phyloP scores from a whole-genome alignment of 2,888 invertebrate species.

The Notocelia uddmanniana region DNA sequence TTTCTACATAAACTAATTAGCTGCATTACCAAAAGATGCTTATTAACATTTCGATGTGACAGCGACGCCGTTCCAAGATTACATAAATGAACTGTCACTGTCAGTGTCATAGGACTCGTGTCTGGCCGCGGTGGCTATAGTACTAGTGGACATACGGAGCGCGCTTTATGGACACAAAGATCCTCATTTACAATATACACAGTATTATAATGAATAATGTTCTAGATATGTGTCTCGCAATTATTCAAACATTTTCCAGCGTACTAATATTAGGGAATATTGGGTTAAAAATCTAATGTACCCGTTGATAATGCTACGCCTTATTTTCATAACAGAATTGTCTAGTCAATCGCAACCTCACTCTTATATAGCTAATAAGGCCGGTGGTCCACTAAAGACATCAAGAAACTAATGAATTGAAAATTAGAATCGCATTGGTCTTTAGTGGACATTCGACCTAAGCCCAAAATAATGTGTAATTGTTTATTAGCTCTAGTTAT shows the following conservation, averaged over 20 bases:
- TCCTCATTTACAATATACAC: too few relatives aligned
- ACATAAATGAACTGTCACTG: too few relatives aligned
- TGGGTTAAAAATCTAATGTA: neutral
- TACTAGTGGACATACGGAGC: too few relatives aligned
- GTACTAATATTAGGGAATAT: too few relatives aligned
- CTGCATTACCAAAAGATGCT: too few relatives aligned
- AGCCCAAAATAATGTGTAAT: slow-evolving; percentile 51
- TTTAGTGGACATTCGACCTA: slow-evolving; percentile 27
- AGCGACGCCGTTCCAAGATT: too few relatives aligned
- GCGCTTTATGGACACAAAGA: too few relatives aligned
- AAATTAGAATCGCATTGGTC: neutral
- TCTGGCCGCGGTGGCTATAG: too few relatives aligned
- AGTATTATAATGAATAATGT: neutral
- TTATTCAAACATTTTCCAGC: neutral
- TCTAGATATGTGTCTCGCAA: neutral
- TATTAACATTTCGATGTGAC: too few relatives aligned
- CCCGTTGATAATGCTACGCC: neutral
- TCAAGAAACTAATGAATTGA: neutral
- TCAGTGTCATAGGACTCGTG: too few relatives aligned
- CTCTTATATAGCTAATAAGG: slow-evolving; percentile 46
- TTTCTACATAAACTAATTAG: too few relatives aligned
- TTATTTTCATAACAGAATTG: slow-evolving; percentile 28
- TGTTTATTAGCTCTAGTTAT: slow-evolving; percentile 56
- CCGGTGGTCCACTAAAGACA: slow-evolving; percentile 6
- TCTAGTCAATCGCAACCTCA: neutral